Evolutionary conservation across 2,888 invertebrate species (phyloP), one percentile per base, ranked within the genome.

Genomic region (Callyntrura sp.): DNA sequence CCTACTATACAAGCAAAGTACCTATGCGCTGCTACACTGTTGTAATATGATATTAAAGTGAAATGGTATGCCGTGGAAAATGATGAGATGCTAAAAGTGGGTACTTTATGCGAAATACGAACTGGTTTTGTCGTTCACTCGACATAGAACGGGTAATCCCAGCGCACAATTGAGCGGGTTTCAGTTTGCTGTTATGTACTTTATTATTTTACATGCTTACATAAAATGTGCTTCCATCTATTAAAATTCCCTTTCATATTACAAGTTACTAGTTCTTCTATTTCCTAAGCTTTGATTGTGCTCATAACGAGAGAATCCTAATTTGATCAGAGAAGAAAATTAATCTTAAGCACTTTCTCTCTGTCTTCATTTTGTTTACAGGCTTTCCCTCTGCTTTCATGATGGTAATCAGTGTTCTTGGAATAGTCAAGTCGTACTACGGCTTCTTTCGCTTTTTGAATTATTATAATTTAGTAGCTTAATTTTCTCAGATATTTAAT

Each of bases 271-370:
- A 17, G 45, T n/a, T 85, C 20, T 55, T 62, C 62, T 48, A 1
- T 78, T 45, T 35, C 76, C 76, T 60, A 78, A 65, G 65, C 43
- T 78, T 78, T 85, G 78, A 85, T 85, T 62, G 65, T 25, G 28
- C 78, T 25, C 48, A 45, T 78, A 65, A 78, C 62, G 65, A 78
- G 85, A 78, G 48, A 85, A 35, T 85, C 78, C 78, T 78, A 78
- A 85, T 78, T 85, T 85, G 17, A 78, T 85, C 78, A 76, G 48
- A 48, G 51, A 78, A 62, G 78, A 85, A 85, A 78, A 78, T 51
- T 85, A 85, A 85, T 85, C 48, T 78, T 9, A 62, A 78, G 62
- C 35, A 65, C 11, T 51, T 51, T 20, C 81, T 57, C 62, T 23
- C 84, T 35, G n/a, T 65, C 28, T 70, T 70, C 45, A 25, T 84